These are phyloP conservation scores for Agrochola circellaris DNA, from an alignment of 2,888 invertebrate species.

Conservation along the genomic window DNA sequence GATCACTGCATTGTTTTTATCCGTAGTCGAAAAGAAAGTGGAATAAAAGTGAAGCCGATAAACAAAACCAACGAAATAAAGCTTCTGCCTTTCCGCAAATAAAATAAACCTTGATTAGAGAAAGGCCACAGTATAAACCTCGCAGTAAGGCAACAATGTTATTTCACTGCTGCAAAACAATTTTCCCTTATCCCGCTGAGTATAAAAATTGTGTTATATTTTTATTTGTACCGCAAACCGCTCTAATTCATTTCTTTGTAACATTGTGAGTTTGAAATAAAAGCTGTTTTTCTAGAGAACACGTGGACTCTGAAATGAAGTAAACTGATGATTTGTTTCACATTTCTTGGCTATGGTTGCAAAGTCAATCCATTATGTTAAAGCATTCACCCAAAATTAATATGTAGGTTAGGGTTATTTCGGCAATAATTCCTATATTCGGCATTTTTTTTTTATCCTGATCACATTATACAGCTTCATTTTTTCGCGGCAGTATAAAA, in stretches of 20 bases:
- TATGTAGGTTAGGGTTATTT: not conserved
- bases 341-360: not conserved
- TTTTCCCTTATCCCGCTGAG: constrained; percentile 50
- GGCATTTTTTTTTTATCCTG: not conserved
- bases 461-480: not conserved
- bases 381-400: not conserved
- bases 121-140: constrained; percentile 43
- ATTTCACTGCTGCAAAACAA: constrained; percentile 48
- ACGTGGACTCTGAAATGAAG: not conserved
- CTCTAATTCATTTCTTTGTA: constrained; percentile 47
- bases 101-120: constrained; percentile 37
- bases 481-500: not conserved
- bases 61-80: not conserved
- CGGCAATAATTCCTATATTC: too few relatives aligned
- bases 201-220: constrained; percentile 47
- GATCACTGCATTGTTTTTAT: not conserved
- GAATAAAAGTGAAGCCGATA: not conserved
- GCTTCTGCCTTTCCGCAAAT: constrained; percentile 8
- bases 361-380: not conserved
- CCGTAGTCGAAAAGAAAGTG: not conserved
- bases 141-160: constrained; percentile 32
- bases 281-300: not conserved
- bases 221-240: constrained; percentile 41
- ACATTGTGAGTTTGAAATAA: constrained; percentile 23
- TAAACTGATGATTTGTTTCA: not conserved